Percentiles rank a stretch among this genome's conserved stretches.
phyloP scores from a whole-genome alignment of 2,888 invertebrate genomes.

The Chrysomela aeneicollis region DNA sequence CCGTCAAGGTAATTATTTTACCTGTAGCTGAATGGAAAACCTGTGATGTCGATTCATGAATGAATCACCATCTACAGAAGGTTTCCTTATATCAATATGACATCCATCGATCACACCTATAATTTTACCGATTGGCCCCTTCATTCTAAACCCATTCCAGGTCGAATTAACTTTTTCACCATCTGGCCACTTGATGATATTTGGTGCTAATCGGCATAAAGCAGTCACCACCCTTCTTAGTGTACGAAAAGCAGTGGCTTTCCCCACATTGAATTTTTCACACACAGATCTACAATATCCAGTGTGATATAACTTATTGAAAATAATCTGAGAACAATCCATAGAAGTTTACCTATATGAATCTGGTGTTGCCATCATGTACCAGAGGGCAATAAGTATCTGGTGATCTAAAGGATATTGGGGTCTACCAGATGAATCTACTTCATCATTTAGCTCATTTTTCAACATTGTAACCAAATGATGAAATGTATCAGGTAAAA shows the following conservation, averaged over 20 bases:
- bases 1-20: too few relatives aligned
- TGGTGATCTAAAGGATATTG: constrained; percentile 1
- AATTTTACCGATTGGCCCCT: background rate
- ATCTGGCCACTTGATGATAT: background rate
- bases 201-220: background rate
- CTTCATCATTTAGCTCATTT: too few relatives aligned
- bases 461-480: too few relatives aligned
- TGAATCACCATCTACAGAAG: background rate
- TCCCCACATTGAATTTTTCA: background rate
- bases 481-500: background rate
- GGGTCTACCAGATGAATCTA: background rate
- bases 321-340: background rate
- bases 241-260: background rate
- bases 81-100: background rate
- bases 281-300: background rate
- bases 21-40: background rate
- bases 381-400: background rate
- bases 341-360: background rate
- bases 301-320: too few relatives aligned
- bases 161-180: background rate
- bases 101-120: background rate
- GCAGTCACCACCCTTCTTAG: background rate
- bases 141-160: background rate
- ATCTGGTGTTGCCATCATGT: background rate
- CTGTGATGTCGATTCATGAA: background rate